Evolutionary conservation across 2,113 vertebrate species (phyloP), one percentile per base, ranked within the genome.

Genomic region (Cnemophilus loriae): DNA sequence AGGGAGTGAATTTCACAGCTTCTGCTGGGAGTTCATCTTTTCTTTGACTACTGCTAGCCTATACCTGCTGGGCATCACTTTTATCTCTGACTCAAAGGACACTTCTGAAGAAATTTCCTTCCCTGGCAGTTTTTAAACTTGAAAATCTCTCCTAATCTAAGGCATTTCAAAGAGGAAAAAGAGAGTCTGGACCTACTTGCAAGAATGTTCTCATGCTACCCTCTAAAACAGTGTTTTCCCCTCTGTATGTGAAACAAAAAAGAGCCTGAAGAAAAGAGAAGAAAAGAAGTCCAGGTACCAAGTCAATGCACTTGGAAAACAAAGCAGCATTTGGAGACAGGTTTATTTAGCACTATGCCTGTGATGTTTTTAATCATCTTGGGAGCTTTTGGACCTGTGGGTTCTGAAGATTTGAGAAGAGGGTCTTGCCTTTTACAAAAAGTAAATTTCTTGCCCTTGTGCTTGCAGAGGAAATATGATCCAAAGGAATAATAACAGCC

Each of bases 21-120:
- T 93, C 90, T 93, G 55, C 89, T 94, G 87, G 82, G 87, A 96
- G 84, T 90, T 96, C 67, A 77, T 89, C 24, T 88, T 76, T 74
- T 74, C 78, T 95, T 84, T 84, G 71, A 90, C 70, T 93, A 59
- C 41, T 90, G 91, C 35, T 90, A 96, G 75, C 39, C 84, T 86
- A 23, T 80, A 80, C 78, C 96, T 94, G 90, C 95, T 90, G 89
- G 94, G 93, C 91, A 96, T 76, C 42, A 32, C 96, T 97, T 97
- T 97, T 55, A 96, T 97, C 90, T 95, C 61, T 86, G 78, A 83
- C 87, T 96, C 94, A 91, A 67, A 94, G 89, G 78, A 94, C n/a
- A 77, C 75, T 93, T 94, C 90, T 95, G 84, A 97, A 95, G 84
- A 94, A 86, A 76, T 70, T 95, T 70, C 67, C 46, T 92, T 83